A percentile compares a stretch with the other conserved stretches of the same genome.
Evolutionary conservation across 2,797 vertebrate species (phyloP).

Genomic region (Dipus sagitta): DNA sequence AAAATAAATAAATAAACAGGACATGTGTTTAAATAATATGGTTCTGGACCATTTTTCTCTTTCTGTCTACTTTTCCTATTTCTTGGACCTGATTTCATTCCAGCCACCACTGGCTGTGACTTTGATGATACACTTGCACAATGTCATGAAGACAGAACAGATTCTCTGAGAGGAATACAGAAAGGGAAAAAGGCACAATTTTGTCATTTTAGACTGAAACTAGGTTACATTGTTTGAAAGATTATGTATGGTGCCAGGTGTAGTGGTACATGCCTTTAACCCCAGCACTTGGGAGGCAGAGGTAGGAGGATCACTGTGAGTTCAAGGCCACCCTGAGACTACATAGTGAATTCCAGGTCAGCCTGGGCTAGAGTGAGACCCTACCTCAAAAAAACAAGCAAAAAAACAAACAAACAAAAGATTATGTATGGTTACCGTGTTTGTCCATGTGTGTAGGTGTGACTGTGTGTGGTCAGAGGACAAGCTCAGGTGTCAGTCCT

Average conservation of each 20-base stretch:
- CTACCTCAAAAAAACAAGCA: too few relatives aligned
- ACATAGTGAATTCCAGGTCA: too few relatives aligned
- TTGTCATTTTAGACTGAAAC: background rate
- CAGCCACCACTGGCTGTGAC: background rate
- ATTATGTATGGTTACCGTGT: background rate
- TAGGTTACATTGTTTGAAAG: background rate
- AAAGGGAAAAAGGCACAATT: background rate
- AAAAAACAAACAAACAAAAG: background rate
- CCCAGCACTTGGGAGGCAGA: too few relatives aligned
- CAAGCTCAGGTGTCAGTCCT: too few relatives aligned
- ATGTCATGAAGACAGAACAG: background rate
- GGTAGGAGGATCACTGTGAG: too few relatives aligned
- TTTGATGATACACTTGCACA: background rate
- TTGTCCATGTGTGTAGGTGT: too few relatives aligned
- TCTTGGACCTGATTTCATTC: background rate
- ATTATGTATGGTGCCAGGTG: background rate
- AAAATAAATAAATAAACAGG: background rate
- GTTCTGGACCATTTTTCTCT: background rate
- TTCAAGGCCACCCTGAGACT: too few relatives aligned
- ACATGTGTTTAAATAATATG: rapidly evolving
- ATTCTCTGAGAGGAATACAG: background rate
- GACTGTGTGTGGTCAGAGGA: too few relatives aligned
- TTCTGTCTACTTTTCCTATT: background rate
- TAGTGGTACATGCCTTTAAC: too few relatives aligned
- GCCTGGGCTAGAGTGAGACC: too few relatives aligned